Base-by-base conservation (phyloP, 2,888 invertebrate species). In the Salpingus planirostris region DNA sequence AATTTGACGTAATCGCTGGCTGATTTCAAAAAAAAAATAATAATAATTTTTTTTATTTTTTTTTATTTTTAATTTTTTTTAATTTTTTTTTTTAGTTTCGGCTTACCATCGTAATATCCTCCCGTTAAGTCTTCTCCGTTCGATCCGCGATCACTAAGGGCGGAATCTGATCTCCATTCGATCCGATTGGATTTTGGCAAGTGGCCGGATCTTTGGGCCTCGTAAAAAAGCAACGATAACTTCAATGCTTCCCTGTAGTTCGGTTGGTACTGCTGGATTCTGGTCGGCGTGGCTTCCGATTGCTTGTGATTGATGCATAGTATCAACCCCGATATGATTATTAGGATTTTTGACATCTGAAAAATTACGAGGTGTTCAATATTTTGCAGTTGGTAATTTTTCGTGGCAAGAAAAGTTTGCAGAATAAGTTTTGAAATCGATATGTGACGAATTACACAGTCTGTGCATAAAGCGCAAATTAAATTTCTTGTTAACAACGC, bases 1-100 rank as follows among this genome's bases (percentile, higher is more conserved):
- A 72, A 73, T 53, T 73, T 73, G 2, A 74, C 73, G 37, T 68
- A 71, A 47, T 73, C 73, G 10, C 69, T 70, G 11, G 71, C 70
- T 70, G 46, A 33, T n/a, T n/a, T n/a, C n/a, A n/a, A n/a, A n/a
- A n/a, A n/a, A n/a, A n/a, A n/a, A n/a, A n/a, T n/a, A n/a, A n/a
- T n/a, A n/a, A n/a, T n/a, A n/a, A n/a, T n/a, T n/a, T n/a, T n/a
- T n/a, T n/a, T n/a, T n/a, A n/a, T n/a, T n/a, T n/a, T n/a, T n/a
- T n/a, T n/a, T n/a, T n/a, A n/a, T n/a, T n/a, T n/a, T n/a, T n/a
- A n/a, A n/a, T n/a, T n/a, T n/a, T n/a, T n/a, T n/a, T n/a, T 18
- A 15, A 5, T 24, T 5, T 11, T 11, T 5, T 24, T 24, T 24
- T 24, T 5, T 24, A 4, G 24, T 26, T n/a, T 21, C n/a, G 23